phyloP scores from a whole-genome alignment of 2,113 vertebrate genomes.

The Lonchura striata region DNA sequence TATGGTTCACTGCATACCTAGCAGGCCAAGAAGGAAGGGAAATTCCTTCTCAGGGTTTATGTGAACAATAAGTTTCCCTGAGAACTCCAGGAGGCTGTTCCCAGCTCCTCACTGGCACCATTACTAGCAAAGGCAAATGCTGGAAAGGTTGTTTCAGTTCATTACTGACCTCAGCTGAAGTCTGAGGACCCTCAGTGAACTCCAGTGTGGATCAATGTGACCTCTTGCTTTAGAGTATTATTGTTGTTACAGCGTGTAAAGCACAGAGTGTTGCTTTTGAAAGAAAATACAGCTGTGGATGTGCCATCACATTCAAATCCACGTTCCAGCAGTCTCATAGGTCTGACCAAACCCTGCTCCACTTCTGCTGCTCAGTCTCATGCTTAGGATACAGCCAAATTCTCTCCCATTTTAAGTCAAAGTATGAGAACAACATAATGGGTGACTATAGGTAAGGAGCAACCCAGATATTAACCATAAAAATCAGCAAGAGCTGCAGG shows the following conservation, averaged over 20 bases:
- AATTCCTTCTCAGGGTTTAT: conserved; percentile 46
- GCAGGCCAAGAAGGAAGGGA: conserved; percentile 33
- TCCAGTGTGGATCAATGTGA: conserved; percentile 9
- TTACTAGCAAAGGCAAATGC: conserved; percentile 6
- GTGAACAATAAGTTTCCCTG: conserved; percentile 71
- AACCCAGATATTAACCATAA: fast-evolving
- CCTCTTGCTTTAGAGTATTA: conserved; percentile 16
- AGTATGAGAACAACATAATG: fast-evolving
- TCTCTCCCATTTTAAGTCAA: neutral
- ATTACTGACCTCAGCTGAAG: conserved; percentile 18
- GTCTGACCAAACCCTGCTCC: neutral
- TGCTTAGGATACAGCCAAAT: fast-evolving
- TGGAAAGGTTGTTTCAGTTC: conserved; percentile 30
- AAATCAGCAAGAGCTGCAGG: neutral
- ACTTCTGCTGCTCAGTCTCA: neutral
- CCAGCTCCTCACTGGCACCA: neutral
- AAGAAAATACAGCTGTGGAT: neutral
- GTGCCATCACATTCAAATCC: neutral
- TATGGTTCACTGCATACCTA: conserved; percentile 46
- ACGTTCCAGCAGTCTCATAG: neutral
- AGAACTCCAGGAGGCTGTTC: conserved; percentile 42
- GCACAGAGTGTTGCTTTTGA: neutral
- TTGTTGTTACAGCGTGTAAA: neutral
- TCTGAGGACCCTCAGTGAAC: neutral
- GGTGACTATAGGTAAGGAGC: neutral